phyloP scores from a whole-genome alignment of 2,797 vertebrate genomes.

The Lindbergichthys nudifrons region DNA sequence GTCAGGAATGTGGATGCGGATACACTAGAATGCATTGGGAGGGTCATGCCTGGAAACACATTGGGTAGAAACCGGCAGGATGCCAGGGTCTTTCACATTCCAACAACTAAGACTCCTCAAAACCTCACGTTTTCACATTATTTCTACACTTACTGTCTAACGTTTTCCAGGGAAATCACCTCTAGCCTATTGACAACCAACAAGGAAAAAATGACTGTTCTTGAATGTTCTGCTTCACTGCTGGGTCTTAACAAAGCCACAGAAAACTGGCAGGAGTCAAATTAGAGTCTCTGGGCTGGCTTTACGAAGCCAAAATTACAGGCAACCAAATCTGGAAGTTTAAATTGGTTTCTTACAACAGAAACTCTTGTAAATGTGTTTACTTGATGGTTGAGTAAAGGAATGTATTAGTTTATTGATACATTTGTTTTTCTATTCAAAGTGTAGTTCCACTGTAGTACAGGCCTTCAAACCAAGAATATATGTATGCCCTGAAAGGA shows the following conservation, averaged over 20 bases:
- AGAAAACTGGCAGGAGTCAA: slow-evolving; percentile 47
- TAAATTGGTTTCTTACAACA: slow-evolving; percentile 17
- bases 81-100: slow-evolving; percentile 34
- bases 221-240: slow-evolving; percentile 14
- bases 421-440: slow-evolving; percentile 4
- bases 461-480: background rate
- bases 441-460: background rate
- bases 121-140: slow-evolving; percentile 20
- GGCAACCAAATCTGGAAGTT: slow-evolving; percentile 30
- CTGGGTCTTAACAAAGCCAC: slow-evolving; percentile 43
- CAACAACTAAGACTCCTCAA: background rate
- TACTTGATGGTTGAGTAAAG: background rate
- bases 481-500: background rate
- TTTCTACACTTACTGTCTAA: slow-evolving; percentile 4
- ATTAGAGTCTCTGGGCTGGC: slow-evolving; percentile 34
- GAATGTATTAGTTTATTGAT: slow-evolving; percentile 15
- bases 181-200: background rate
- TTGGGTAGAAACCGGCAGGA: slow-evolving; percentile 33
- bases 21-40: slow-evolving; percentile 40
- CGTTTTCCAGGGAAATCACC: slow-evolving; percentile 19
- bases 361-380: slow-evolving; percentile 1
- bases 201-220: background rate
- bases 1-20: slow-evolving; percentile 70
- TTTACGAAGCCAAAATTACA: slow-evolving; percentile 41
- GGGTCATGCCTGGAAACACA: slow-evolving; percentile 47